Evolutionary conservation across 2,113 vertebrate genomes (phyloP).

Genomic region (Chrysochloris asiatica): DNA sequence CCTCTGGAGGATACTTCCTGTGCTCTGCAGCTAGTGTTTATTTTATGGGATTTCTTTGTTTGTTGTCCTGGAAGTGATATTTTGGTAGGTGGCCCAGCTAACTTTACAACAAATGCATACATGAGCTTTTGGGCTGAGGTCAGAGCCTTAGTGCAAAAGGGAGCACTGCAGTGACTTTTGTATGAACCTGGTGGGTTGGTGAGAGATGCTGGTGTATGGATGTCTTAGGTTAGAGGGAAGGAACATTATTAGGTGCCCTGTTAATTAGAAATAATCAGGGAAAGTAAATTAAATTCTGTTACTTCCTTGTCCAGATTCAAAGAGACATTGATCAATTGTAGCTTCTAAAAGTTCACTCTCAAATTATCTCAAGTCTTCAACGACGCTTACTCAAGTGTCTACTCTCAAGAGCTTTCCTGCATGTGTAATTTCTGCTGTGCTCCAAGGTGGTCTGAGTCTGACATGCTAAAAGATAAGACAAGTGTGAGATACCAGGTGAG

Average conservation of each 20-base stretch:
- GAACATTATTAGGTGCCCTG: not conserved
- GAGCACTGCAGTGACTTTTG: not conserved
- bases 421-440: not conserved
- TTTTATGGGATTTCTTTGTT: not conserved
- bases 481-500: not conserved
- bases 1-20: not conserved
- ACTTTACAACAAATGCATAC: not conserved
- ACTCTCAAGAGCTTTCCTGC: not conserved
- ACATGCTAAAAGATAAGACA: conserved; percentile 19
- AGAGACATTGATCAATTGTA: conserved; percentile 57
- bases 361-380: conserved; percentile 44
- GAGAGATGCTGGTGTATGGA: not conserved
- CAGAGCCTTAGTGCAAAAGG: not conserved
- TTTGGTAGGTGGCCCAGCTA: not conserved
- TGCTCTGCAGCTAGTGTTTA: not conserved
- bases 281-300: conserved; percentile 57
- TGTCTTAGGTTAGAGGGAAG: not conserved
- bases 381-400: conserved; percentile 17
- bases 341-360: conserved; percentile 40
- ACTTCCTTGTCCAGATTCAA: conserved; percentile 33
- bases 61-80: not conserved
- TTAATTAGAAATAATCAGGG: conserved; percentile 65
- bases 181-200: not conserved
- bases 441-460: conserved; percentile 5
- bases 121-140: not conserved